These are phyloP conservation scores for Cheracebus regulus DNA, from an alignment of 2,797 vertebrate genomes.

Conservation along the genomic window DNA sequence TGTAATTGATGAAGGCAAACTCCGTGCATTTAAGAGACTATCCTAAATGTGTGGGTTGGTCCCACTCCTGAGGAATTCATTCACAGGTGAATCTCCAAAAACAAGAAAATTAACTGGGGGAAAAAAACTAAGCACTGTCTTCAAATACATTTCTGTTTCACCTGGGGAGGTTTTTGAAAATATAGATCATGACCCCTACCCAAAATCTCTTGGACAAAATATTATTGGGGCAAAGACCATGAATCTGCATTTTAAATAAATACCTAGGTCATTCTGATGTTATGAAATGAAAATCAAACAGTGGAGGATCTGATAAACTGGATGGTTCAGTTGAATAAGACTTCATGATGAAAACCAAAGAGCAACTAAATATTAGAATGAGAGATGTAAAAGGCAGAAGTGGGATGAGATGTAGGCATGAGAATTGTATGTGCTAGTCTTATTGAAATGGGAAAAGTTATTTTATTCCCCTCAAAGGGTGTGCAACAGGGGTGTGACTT, in stretches of 20 bases:
- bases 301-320: not conserved
- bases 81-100: not conserved
- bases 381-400: not conserved
- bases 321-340: not conserved
- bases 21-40: not conserved
- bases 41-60: not conserved
- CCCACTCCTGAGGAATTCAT: not conserved
- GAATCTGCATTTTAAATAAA: not conserved
- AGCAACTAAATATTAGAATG: not conserved
- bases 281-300: not conserved
- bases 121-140: not conserved
- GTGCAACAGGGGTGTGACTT: not conserved
- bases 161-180: not conserved
- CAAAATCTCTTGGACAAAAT: not conserved
- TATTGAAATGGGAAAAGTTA: not conserved
- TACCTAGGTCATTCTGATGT: not conserved
- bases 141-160: not conserved
- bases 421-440: not conserved
- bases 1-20: not conserved
- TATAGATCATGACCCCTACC: not conserved
- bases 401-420: not conserved
- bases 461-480: not conserved
- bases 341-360: not conserved
- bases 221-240: not conserved
- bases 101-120: not conserved